Evolutionary conservation across 2,888 invertebrate genomes (phyloP).

Genomic region (Torymus auratus): DNA sequence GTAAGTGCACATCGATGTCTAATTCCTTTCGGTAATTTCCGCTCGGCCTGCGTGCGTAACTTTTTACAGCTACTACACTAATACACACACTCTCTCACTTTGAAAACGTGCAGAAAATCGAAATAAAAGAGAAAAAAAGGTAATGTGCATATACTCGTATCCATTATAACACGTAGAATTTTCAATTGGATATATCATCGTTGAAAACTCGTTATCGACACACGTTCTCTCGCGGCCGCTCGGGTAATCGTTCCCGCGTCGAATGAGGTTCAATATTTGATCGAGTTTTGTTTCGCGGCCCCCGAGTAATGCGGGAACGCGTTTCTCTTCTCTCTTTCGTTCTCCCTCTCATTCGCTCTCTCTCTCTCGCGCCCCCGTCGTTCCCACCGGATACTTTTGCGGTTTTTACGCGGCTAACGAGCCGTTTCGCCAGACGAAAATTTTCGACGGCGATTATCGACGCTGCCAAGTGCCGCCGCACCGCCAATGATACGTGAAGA

Average conservation of each 20-base stretch:
- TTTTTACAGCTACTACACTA: no score
- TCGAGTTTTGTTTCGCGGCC: constrained; percentile 57
- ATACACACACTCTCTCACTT: no score
- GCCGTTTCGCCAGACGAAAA: constrained; percentile 21
- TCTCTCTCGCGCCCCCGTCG: background rate
- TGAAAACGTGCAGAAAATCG: no score
- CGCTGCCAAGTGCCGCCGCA: no score
- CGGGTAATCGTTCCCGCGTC: constrained; percentile 58
- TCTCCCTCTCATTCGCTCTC: background rate
- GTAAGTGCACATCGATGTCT: constrained; percentile 11
- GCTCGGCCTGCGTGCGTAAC: background rate
- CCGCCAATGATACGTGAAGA: background rate
- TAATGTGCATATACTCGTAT: no score
- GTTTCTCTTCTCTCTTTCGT: constrained; percentile 1
- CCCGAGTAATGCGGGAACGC: constrained; percentile 24
- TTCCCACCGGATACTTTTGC: constrained; percentile 4
- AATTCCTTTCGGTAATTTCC: constrained; percentile 12
- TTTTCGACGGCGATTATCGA: constrained; percentile 27
- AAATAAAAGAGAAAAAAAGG: no score
- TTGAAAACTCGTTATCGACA: constrained; percentile 33
- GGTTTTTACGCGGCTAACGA: constrained; percentile 41
- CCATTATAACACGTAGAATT: background rate
- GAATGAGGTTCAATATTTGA: constrained; percentile 67
- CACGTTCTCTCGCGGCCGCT: background rate
- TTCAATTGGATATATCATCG: constrained; percentile 36